Percentiles rank a stretch among this genome's conserved stretches.
phyloP scores from a whole-genome alignment of 2,113 vertebrate species.

The Myiopsitta monachus region DNA sequence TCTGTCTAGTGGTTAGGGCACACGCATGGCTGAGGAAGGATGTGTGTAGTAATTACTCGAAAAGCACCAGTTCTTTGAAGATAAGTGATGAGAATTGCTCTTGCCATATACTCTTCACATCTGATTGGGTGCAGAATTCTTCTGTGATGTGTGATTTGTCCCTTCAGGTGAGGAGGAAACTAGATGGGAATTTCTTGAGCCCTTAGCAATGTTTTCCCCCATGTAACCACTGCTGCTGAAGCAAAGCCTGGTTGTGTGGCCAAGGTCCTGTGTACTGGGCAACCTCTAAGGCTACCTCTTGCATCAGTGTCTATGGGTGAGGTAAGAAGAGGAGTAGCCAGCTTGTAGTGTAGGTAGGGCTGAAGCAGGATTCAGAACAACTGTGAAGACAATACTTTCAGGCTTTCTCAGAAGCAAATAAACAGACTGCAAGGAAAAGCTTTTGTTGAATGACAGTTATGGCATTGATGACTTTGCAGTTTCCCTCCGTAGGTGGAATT shows the following conservation, averaged over 20 bases:
- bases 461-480: background rate
- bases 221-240: background rate
- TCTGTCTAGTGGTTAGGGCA: background rate
- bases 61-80: background rate
- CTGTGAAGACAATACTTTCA: background rate
- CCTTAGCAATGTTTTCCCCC: background rate
- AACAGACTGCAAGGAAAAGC: background rate
- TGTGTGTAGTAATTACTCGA: background rate
- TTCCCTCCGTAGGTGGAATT: background rate
- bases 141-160: background rate
- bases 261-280: background rate
- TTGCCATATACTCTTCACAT: background rate
- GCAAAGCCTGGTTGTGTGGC: background rate
- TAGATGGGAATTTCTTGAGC: background rate
- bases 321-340: background rate
- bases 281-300: background rate
- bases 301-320: background rate
- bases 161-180: background rate
- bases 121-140: background rate
- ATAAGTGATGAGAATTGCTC: background rate
- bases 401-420: background rate
- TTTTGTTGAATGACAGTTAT: background rate
- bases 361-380: background rate
- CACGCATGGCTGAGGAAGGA: background rate
- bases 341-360: background rate